Conservation (phyloP, 2,797 vertebrate species). For the Gymnocypris eckloni region DNA sequence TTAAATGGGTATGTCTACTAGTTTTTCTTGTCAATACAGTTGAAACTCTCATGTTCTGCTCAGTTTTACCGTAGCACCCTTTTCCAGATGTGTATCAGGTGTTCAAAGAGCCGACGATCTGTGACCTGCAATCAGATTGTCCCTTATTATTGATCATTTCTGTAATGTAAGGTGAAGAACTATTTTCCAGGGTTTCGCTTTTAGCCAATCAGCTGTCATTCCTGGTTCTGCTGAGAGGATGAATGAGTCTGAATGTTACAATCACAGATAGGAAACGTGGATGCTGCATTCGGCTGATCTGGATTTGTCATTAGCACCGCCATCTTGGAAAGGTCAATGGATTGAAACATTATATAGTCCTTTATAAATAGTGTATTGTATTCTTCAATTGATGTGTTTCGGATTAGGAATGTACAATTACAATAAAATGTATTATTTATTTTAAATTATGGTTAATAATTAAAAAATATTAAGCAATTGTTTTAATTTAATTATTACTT, state of each 20-base stretch:
- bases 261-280: conserved; percentile 13
- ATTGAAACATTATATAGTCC: too few relatives aligned
- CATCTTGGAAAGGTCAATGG: conserved; percentile 1
- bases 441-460: not conserved
- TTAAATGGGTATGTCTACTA: conserved; percentile 84
- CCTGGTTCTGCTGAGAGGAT: conserved; percentile 40
- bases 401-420: not conserved
- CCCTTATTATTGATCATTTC: conserved; percentile 58
- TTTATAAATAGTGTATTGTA: not conserved
- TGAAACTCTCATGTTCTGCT: conserved; percentile 78
- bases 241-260: conserved; percentile 28
- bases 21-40: conserved; percentile 83
- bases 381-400: not conserved
- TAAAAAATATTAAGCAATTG: not conserved
- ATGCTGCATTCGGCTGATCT: conserved; percentile 13
- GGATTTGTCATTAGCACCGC: not conserved
- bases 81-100: conserved; percentile 67
- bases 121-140: conserved; percentile 72
- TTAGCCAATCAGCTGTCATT: conserved; percentile 58
- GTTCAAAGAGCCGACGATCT: conserved; percentile 64
- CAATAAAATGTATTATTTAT: not conserved
- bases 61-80: conserved; percentile 73
- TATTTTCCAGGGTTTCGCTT: conserved; percentile 39
- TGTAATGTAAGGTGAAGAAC: conserved; percentile 57
- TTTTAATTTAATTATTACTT: too few relatives aligned